Conservation (phyloP, 2,113 vertebrate species). For the Connochaetes taurinus region DNA sequence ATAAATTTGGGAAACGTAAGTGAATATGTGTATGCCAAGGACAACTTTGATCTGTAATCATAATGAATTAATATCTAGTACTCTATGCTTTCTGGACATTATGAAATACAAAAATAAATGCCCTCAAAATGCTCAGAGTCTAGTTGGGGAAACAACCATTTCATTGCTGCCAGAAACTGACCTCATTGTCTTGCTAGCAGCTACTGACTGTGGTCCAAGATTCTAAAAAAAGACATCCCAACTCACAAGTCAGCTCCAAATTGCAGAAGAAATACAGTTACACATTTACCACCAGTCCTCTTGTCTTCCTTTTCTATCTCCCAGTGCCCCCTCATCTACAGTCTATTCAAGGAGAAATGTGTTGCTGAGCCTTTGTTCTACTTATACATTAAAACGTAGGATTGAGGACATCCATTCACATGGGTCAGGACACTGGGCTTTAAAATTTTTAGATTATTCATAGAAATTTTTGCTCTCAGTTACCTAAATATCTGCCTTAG, state of each 20-base stretch:
- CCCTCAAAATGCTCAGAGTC: constrained; percentile 19
- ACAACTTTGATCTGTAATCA: not conserved
- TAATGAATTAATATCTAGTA: not conserved
- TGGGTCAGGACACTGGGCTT: not conserved
- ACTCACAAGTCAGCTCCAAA: constrained; percentile 4
- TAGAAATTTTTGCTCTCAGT: not conserved
- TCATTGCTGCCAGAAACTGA: constrained; percentile 27
- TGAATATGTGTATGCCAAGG: not conserved
- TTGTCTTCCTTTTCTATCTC: not conserved
- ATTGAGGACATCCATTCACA: not conserved
- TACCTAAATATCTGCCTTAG: constrained; percentile 14
- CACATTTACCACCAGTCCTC: not conserved
- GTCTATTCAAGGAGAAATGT: not conserved
- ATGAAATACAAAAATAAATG: constrained; percentile 12
- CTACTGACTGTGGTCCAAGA: constrained; percentile 11
- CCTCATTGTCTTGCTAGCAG: constrained; percentile 9
- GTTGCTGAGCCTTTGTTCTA: not conserved
- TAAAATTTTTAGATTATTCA: constrained; percentile 1
- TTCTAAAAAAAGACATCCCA: constrained; percentile 32
- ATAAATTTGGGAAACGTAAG: not conserved
- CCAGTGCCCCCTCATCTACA: not conserved
- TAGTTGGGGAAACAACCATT: not conserved
- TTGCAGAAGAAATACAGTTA: not conserved
- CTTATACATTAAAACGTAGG: not conserved
- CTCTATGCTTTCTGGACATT: not conserved